phyloP scores from a whole-genome alignment of 2,888 invertebrate genomes.

The Drosophila pegasa region DNA sequence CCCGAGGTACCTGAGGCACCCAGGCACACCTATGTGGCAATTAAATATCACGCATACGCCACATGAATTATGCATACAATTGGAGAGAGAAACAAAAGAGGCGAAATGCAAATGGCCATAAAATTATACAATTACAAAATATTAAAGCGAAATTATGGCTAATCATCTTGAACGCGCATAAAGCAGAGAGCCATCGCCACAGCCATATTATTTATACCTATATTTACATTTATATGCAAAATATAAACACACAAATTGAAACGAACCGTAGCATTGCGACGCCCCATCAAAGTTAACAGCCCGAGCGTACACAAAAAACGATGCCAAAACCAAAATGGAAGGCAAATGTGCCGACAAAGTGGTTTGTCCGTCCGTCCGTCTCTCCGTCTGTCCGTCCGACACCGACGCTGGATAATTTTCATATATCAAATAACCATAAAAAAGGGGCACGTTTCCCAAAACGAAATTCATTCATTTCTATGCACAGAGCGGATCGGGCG shows the following conservation, averaged over 20 bases:
- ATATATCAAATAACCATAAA: conserved; percentile 74
- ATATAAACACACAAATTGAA: conserved; percentile 57
- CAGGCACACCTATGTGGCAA: conserved; percentile 55
- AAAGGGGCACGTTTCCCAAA: conserved; percentile 63
- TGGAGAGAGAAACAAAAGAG: conserved; percentile 27
- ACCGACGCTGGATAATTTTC: conserved; percentile 60
- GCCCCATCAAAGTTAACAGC: conserved; percentile 55
- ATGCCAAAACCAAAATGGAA: conserved; percentile 44
- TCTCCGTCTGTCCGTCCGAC: conserved; percentile 24
- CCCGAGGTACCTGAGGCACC: conserved; percentile 5
- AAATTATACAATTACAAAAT: conserved; percentile 81
- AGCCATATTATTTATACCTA: conserved; percentile 42
- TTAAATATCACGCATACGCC: conserved; percentile 79
- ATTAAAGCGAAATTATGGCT: conserved; percentile 74
- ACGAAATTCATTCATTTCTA: conserved; percentile 71
- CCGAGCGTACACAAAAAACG: conserved; percentile 34
- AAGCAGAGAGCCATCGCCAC: conserved; percentile 11
- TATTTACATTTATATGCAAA: conserved; percentile 67
- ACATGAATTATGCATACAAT: conserved; percentile 69
- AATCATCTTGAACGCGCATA: conserved; percentile 67
- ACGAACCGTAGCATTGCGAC: conserved; percentile 35
- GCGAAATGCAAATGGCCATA: conserved; percentile 66
- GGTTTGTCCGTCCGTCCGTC: conserved; percentile 25
- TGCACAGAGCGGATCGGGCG: conserved; percentile 50
- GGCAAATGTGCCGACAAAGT: conserved; percentile 75